phyloP scores from a whole-genome alignment of 2,888 invertebrate species.

The Carcina quercana region DNA sequence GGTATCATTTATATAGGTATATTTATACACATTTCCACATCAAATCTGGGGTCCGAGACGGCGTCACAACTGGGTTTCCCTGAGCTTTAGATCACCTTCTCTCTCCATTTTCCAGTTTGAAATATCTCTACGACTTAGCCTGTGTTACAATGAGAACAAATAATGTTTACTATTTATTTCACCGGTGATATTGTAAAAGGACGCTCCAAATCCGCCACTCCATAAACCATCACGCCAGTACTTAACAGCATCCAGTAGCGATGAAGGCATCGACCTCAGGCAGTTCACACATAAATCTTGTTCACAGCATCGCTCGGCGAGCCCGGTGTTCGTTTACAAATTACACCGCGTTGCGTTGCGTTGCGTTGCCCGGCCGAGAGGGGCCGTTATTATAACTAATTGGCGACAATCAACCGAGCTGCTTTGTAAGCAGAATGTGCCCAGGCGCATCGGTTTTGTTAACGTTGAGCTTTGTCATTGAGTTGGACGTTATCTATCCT shows the following conservation, averaged over 20 bases:
- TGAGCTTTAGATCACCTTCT: too few species aligned
- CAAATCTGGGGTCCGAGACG: too few species aligned
- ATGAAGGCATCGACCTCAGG: conserved; percentile 44
- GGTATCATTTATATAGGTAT: too few species aligned
- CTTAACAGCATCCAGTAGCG: conserved; percentile 4
- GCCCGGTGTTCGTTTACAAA: conserved; percentile 42
- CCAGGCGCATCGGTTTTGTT: conserved; percentile 26
- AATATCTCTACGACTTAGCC: too few species aligned
- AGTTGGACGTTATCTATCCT: too few species aligned
- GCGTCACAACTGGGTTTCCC: too few species aligned
- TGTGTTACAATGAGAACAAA: neutral
- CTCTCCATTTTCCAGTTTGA: too few species aligned
- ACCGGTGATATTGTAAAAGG: too few species aligned
- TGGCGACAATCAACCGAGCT: conserved; percentile 61
- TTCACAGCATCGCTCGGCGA: conserved; percentile 24
- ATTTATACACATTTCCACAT: too few species aligned
- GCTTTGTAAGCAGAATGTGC: conserved; percentile 39
- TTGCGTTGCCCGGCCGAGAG: conserved; percentile 31
- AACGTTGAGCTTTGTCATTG: neutral
- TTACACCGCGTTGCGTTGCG: conserved; percentile 49
- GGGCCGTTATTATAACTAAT: conserved; percentile 66
- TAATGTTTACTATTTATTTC: too few species aligned
- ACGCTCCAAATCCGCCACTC: too few species aligned
- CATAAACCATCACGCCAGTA: neutral
- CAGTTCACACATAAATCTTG: conserved; percentile 62